Conservation (phyloP, 1,140 invertebrate genomes). For the Papilio aristodemus region DNA sequence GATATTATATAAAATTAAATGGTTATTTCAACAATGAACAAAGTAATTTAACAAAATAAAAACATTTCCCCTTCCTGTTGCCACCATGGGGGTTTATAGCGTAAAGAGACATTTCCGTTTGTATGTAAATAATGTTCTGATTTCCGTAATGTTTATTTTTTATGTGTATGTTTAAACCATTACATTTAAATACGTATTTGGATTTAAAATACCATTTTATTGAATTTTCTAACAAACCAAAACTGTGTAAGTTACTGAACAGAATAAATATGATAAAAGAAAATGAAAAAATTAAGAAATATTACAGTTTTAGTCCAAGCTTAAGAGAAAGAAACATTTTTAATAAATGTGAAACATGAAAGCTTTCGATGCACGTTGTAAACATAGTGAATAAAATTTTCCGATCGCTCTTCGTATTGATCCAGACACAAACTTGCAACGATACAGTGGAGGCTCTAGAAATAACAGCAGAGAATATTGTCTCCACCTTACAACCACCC, state of each 20-base stretch:
- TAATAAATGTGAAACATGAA: too few relatives aligned
- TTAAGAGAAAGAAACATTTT: too few relatives aligned
- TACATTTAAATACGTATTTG: too few relatives aligned
- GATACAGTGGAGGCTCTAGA: constrained; percentile 1
- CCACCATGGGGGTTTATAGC: background rate
- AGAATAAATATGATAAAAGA: too few relatives aligned
- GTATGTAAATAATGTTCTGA: background rate
- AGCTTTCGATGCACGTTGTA: background rate
- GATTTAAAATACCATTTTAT: too few relatives aligned
- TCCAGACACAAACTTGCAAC: background rate
- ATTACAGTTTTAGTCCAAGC: too few relatives aligned
- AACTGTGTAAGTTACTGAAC: too few relatives aligned
- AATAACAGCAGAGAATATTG: constrained; percentile 1
- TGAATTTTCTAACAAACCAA: too few relatives aligned
- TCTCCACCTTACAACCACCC: background rate
- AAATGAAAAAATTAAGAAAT: too few relatives aligned
- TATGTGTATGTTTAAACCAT: too few relatives aligned
- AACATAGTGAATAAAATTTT: background rate
- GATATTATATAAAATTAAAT: too few relatives aligned
- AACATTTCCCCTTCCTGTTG: background rate
- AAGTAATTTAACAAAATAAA: background rate
- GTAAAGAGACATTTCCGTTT: background rate
- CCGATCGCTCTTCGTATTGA: constrained; percentile 11
- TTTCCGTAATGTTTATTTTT: too few relatives aligned
- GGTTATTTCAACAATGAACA: background rate